Evolutionary conservation across 35 echinoderm and acorn worm genomes (phyloP).

Genomic region (Acanthaster planci): DNA sequence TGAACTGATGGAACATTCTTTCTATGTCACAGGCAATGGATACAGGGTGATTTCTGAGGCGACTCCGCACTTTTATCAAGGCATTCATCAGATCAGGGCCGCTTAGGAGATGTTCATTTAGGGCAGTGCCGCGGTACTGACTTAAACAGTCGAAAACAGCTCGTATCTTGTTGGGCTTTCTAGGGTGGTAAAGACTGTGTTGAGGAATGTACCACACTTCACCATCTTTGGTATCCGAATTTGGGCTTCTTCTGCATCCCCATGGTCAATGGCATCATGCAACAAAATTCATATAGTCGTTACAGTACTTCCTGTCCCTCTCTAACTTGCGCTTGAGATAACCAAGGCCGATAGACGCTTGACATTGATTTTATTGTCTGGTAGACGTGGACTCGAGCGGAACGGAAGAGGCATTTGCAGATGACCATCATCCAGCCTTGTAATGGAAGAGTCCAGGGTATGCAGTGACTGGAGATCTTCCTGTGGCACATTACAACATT

Average conservation of each 20-base stretch:
- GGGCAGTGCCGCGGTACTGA: slow-evolving; percentile 54
- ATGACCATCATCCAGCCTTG: slow-evolving; percentile 21
- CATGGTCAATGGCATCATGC: slow-evolving; percentile 41
- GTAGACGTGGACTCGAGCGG: slow-evolving; percentile 9
- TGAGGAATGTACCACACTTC: slow-evolving; percentile 63
- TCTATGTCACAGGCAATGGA: slow-evolving; percentile 64
- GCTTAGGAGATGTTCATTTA: slow-evolving; percentile 76
- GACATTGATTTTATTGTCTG: slow-evolving; percentile 7
- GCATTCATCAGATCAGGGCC: slow-evolving; percentile 65
- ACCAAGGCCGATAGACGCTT: slow-evolving; percentile 51
- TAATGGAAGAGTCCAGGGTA: slow-evolving; percentile 4
- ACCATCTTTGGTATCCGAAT: background rate
- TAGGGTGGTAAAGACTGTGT: slow-evolving; percentile 57
- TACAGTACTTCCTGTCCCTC: slow-evolving; percentile 34
- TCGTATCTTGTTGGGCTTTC: slow-evolving; percentile 53
- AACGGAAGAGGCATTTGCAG: slow-evolving; percentile 58
- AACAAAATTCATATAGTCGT: slow-evolving; percentile 49
- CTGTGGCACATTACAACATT: background rate
- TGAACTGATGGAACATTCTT: slow-evolving; percentile 73
- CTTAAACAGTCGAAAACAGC: too few relatives aligned
- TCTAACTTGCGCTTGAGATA: slow-evolving; percentile 39
- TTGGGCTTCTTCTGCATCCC: slow-evolving; percentile 50
- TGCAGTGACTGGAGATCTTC: background rate
- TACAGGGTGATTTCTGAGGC: slow-evolving; percentile 56
- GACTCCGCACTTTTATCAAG: slow-evolving; percentile 46